Percentiles rank a stretch among this genome's conserved stretches.
These are phyloP conservation scores for Morone chrysops DNA, from an alignment of 2,113 vertebrate species.

Conservation along the genomic window DNA sequence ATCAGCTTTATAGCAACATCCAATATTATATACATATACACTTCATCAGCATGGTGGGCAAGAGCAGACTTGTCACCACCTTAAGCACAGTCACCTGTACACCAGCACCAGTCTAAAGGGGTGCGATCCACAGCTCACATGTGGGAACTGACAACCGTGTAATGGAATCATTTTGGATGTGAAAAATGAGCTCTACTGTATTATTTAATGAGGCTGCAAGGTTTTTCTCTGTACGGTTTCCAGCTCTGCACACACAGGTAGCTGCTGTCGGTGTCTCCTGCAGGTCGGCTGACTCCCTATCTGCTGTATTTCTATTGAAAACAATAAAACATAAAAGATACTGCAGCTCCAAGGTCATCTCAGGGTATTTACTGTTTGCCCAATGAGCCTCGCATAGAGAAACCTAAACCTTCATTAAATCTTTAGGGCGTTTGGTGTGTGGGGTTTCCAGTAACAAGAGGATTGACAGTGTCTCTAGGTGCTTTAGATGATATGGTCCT, in stretches of 20 bases:
- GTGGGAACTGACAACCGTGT: conserved; percentile 55
- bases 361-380: conserved; percentile 46
- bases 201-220: conserved; percentile 56
- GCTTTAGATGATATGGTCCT: conserved; percentile 41
- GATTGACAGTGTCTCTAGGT: conserved; percentile 77
- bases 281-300: neutral
- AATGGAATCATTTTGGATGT: conserved; percentile 69
- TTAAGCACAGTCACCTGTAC: neutral
- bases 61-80: neutral
- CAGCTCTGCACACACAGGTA: neutral
- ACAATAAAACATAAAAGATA: neutral
- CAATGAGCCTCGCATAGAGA: conserved; percentile 66
- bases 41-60: neutral
- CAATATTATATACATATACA: neutral
- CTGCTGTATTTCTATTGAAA: neutral
- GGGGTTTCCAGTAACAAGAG: conserved; percentile 64
- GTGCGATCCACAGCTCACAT: conserved; percentile 15
- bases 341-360: neutral
- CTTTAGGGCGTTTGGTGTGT: conserved; percentile 74
- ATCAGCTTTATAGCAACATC: neutral
- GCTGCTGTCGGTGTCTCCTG: neutral
- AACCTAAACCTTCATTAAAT: conserved; percentile 84
- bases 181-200: conserved; percentile 68
- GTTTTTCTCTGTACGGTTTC: neutral
- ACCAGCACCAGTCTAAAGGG: neutral